phyloP scores from a whole-genome alignment of 2,888 invertebrate species.

The Strigamia maritima region DNA sequence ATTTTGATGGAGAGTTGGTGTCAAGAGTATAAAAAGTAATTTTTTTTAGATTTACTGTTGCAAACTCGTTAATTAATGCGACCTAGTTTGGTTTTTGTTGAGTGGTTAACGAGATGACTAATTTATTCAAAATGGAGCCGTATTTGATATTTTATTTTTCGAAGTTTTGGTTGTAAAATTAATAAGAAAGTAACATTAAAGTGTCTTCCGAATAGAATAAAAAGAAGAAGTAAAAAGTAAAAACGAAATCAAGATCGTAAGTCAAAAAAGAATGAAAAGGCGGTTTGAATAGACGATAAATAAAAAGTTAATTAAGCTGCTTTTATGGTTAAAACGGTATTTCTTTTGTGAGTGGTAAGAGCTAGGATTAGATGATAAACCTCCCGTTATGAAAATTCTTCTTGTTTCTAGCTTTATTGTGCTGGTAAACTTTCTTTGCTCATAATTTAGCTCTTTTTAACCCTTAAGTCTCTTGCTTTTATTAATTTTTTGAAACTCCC shows the following conservation, averaged over 20 bases:
- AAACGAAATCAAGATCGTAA: slow-evolving; percentile 9
- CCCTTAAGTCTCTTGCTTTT: neutral
- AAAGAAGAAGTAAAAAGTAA: neutral
- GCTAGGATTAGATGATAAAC: slow-evolving; percentile 25
- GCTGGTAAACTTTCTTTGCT: slow-evolving; percentile 12
- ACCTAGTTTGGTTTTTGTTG: neutral
- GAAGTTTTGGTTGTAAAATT: neutral
- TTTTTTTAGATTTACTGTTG: neutral
- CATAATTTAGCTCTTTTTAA: slow-evolving; percentile 11
- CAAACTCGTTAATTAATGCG: slow-evolving; percentile 22
- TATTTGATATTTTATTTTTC: neutral
- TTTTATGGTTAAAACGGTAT: slow-evolving; percentile 12
- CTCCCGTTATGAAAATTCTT: slow-evolving; percentile 27
- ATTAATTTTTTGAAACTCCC: slow-evolving; percentile 12
- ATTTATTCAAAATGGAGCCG: neutral
- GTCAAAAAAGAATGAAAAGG: slow-evolving; percentile 9
- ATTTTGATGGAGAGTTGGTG: slow-evolving; percentile 17
- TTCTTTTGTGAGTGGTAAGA: slow-evolving; percentile 19
- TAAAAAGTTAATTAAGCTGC: slow-evolving; percentile 29
- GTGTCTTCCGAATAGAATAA: neutral
- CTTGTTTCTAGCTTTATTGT: slow-evolving; percentile 1
- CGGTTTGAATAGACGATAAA: slow-evolving; percentile 11
- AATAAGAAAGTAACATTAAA: neutral
- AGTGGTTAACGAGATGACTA: neutral
- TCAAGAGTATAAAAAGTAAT: slow-evolving; percentile 9